phyloP scores from a whole-genome alignment of 2,797 vertebrate species.

The Cichlasoma orientale region DNA sequence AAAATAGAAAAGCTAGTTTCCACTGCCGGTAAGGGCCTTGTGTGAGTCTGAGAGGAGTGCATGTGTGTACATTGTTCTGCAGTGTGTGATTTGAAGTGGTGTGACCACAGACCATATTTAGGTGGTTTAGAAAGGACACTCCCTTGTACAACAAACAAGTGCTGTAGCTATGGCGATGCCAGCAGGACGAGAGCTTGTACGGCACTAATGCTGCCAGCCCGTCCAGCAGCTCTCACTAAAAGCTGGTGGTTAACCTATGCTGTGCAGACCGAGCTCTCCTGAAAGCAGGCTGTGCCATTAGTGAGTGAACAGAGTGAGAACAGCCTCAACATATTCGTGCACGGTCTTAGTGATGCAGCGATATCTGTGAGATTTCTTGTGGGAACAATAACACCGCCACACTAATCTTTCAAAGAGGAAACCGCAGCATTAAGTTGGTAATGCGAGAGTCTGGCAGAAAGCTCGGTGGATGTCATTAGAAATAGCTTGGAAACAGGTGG shows the following conservation, averaged over 20 bases:
- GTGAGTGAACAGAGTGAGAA: conserved; percentile 13
- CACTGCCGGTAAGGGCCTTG: conserved; percentile 26
- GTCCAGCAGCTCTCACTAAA: conserved; percentile 30
- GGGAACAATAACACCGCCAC: conserved; percentile 18
- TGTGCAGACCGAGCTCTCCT: conserved; percentile 23
- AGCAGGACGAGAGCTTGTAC: conserved; percentile 19
- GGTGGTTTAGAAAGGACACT: conserved; percentile 67
- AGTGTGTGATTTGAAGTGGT: conserved; percentile 66
- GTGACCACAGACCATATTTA: conserved; percentile 69
- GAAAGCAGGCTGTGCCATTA: conserved; percentile 27
- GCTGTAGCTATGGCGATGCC: conserved; percentile 71
- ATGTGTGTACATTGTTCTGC: conserved; percentile 39
- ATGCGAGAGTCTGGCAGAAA: conserved; percentile 57
- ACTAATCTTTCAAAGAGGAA: conserved; percentile 39
- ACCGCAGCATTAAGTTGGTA: conserved; percentile 48
- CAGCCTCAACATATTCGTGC: conserved; percentile 4
- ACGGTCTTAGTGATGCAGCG: neutral
- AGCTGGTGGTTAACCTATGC: conserved; percentile 32
- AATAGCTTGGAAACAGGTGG: conserved; percentile 76
- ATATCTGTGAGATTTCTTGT: conserved; percentile 19
- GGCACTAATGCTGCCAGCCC: conserved; percentile 30
- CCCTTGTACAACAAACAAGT: conserved; percentile 75
- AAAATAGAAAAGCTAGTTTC: conserved; percentile 14
- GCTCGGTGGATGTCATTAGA: conserved; percentile 54
- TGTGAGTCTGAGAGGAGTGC: conserved; percentile 37